Evolutionary conservation across 2,888 invertebrate genomes (phyloP).

Genomic region (Acleris laterana): DNA sequence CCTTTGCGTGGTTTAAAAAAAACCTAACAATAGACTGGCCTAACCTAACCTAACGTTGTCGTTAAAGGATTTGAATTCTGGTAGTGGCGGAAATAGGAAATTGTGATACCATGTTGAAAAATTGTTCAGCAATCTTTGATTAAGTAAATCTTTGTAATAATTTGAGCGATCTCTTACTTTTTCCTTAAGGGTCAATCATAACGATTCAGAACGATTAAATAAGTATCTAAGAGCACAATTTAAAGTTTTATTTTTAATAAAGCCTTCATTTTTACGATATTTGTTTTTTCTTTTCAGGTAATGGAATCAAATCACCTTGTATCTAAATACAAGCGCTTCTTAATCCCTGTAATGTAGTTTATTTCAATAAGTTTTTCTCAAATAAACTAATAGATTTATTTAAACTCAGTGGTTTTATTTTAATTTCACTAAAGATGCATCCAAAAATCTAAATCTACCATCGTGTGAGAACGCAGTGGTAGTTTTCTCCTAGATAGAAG

Average conservation of each 20-base stretch:
- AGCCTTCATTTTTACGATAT: not conserved
- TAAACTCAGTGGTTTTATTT: constrained; percentile 22
- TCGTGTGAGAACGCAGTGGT: constrained; percentile 33
- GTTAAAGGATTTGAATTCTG: too few species aligned
- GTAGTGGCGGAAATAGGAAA: constrained; percentile 1
- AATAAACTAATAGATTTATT: constrained; percentile 33
- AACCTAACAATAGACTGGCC: too few species aligned
- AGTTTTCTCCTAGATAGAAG: constrained; percentile 16
- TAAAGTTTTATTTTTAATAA: too few species aligned
- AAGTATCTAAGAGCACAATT: too few species aligned
- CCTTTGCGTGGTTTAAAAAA: too few species aligned
- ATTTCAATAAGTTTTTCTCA: constrained; percentile 30
- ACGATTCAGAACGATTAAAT: too few species aligned
- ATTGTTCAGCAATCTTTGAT: not conserved
- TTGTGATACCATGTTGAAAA: constrained; percentile 7
- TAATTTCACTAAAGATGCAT: constrained; percentile 48
- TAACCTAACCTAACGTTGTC: too few species aligned
- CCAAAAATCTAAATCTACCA: constrained; percentile 46
- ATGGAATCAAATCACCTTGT: constrained; percentile 13
- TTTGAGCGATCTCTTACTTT: too few species aligned
- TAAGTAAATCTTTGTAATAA: too few species aligned
- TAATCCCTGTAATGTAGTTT: constrained; percentile 31
- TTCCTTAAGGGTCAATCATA: too few species aligned
- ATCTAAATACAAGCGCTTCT: constrained; percentile 10
- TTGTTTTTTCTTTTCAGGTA: constrained; percentile 41